Conservation (phyloP, 2,797 vertebrate species). For the Trachurus trachurus region DNA sequence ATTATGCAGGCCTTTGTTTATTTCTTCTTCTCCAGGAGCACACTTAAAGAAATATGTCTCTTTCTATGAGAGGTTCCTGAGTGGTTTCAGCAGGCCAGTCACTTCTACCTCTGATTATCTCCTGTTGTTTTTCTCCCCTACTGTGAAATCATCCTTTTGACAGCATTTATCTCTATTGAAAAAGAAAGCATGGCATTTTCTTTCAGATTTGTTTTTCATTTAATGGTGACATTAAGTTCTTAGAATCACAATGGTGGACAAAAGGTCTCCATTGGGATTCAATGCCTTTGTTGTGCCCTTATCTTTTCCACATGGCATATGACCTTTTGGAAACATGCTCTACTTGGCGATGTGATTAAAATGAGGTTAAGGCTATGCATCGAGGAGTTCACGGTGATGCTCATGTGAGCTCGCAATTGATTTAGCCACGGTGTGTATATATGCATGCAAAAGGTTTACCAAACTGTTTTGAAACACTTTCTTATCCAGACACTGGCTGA, state of each 20-base stretch:
- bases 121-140: background rate
- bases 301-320: conserved; percentile 22
- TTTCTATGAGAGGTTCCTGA: background rate
- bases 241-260: conserved; percentile 1
- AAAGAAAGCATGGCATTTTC: background rate
- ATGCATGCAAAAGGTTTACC: background rate
- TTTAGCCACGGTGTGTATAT: background rate
- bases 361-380: conserved; percentile 14
- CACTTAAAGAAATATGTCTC: background rate
- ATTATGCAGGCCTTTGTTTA: background rate
- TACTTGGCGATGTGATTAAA: conserved; percentile 37
- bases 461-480: background rate
- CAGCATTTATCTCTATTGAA: background rate
- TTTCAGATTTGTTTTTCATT: background rate
- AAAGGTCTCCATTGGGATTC: conserved; percentile 22
- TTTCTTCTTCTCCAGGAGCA: background rate
- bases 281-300: conserved; percentile 12
- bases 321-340: conserved; percentile 43
- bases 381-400: conserved; percentile 1
- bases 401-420: background rate
- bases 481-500: background rate
- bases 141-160: background rate
- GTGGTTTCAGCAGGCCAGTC: background rate
- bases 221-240: background rate
- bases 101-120: background rate